phyloP scores from a whole-genome alignment of 1,140 invertebrate genomes.

The Phymorhynchus buccinoides region DNA sequence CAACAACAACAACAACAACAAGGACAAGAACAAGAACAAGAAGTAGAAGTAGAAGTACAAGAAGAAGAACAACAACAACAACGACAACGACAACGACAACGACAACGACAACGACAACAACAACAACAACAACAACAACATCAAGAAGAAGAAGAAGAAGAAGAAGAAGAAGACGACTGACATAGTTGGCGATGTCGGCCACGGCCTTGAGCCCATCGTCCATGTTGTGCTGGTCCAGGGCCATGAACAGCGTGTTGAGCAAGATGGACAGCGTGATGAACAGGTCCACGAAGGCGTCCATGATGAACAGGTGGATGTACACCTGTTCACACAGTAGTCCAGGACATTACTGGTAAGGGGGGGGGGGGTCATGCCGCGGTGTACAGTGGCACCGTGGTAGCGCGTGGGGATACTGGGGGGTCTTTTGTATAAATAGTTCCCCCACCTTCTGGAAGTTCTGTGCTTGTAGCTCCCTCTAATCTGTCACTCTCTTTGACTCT shows the following conservation, averaged over 20 bases:
- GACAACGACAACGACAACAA: not conserved
- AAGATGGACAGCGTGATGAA: slow-evolving; percentile 99
- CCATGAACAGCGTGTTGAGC: slow-evolving; percentile 98
- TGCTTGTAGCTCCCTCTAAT: too few relatives aligned
- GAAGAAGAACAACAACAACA: too few relatives aligned
- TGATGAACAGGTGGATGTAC: slow-evolving; percentile 91
- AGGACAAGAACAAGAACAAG: too few relatives aligned
- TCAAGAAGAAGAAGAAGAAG: not conserved
- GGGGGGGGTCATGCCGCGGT: too few relatives aligned
- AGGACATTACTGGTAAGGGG: too few relatives aligned
- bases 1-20: too few relatives aligned
- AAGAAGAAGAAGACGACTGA: slow-evolving; percentile 77
- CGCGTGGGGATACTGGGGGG: too few relatives aligned
- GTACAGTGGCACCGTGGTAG: too few relatives aligned
- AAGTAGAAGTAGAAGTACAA: too few relatives aligned
- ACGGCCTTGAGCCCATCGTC: slow-evolving; percentile 77
- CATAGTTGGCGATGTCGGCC: slow-evolving; percentile 94
- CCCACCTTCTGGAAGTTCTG: too few relatives aligned
- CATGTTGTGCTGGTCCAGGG: slow-evolving; percentile 96
- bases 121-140: not conserved
- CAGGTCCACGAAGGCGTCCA: slow-evolving; percentile 97
- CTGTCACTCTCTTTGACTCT: too few relatives aligned
- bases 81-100: not conserved
- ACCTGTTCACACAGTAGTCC: slow-evolving; percentile 84
- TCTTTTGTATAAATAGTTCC: too few relatives aligned